phyloP scores from a whole-genome alignment of 2,888 invertebrate species.

The Harmothoe impar region DNA sequence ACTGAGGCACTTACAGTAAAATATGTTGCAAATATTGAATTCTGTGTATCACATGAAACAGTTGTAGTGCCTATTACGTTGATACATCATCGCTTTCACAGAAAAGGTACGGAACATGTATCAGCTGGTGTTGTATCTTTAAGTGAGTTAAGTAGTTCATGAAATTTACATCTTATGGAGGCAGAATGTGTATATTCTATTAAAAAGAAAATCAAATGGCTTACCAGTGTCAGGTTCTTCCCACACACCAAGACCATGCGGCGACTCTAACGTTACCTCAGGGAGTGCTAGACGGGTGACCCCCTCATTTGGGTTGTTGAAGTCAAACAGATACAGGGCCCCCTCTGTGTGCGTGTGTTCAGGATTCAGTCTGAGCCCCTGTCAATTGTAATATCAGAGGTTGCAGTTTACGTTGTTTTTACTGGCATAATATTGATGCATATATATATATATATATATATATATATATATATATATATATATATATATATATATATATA shows the following conservation, averaged over 20 bases:
- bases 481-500: too few relatives aligned
- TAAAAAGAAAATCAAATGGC: too few relatives aligned
- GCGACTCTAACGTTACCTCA: background rate
- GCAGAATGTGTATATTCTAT: too few relatives aligned
- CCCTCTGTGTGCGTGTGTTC: background rate
- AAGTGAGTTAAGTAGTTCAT: too few relatives aligned
- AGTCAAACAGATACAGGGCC: conserved; percentile 37
- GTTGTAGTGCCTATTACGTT: too few relatives aligned
- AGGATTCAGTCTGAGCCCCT: background rate
- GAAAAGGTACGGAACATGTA: too few relatives aligned
- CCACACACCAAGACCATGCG: conserved; percentile 40
- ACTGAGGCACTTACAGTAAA: too few relatives aligned
- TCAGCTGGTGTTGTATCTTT: too few relatives aligned
- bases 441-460: background rate
- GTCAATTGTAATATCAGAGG: background rate
- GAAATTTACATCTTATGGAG: too few relatives aligned
- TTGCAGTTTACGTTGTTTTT: background rate
- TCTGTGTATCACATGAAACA: too few relatives aligned
- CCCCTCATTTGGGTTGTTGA: conserved; percentile 3
- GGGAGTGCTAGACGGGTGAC: background rate
- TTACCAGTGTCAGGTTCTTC: conserved; percentile 37
- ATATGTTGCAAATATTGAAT: too few relatives aligned
- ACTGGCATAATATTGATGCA: background rate
- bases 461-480: background rate
- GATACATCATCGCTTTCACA: too few relatives aligned